phyloP scores from a whole-genome alignment of 2,888 invertebrate species.

The Drosophila tanythrix region DNA sequence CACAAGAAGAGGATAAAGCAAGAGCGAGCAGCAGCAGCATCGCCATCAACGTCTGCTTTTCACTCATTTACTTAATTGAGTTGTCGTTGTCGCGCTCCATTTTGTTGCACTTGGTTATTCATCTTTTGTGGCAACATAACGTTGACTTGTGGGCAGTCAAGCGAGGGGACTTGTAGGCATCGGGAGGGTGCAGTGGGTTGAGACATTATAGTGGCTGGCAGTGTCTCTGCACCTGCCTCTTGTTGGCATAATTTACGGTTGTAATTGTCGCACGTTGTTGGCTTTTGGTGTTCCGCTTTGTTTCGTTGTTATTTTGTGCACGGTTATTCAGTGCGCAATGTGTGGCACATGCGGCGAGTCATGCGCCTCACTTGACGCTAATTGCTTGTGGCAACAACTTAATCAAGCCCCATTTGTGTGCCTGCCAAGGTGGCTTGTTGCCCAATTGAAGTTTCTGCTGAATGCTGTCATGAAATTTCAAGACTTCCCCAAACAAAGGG shows the following conservation, averaged over 20 bases:
- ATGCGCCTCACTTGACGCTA: constrained; percentile 70
- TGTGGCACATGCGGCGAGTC: constrained; percentile 65
- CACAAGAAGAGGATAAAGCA: background rate
- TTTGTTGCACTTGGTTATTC: constrained; percentile 52
- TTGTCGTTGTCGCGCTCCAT: constrained; percentile 63
- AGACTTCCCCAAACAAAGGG: constrained; percentile 3
- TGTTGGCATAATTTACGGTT: constrained; percentile 75
- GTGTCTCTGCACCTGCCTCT: constrained; percentile 43
- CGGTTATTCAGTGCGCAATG: constrained; percentile 32
- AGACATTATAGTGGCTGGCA: constrained; percentile 39
- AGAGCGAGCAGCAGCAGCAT: constrained; percentile 25
- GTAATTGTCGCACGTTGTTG: constrained; percentile 73
- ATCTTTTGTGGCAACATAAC: constrained; percentile 51
- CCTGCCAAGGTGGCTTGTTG: constrained; percentile 35
- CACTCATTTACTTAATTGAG: constrained; percentile 74
- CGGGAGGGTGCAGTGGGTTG: background rate
- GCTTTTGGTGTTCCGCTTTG: constrained; percentile 51
- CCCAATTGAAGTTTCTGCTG: constrained; percentile 27
- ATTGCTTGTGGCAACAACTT: constrained; percentile 74
- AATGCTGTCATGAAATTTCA: constrained; percentile 3
- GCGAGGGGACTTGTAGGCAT: background rate
- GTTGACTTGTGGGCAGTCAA: constrained; percentile 37
- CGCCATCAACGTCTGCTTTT: constrained; percentile 46
- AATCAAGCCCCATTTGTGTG: constrained; percentile 71
- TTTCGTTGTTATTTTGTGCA: constrained; percentile 39